Evolutionary conservation across 2,113 vertebrate genomes (phyloP).

Genomic region (Paedocypris sp.): DNA sequence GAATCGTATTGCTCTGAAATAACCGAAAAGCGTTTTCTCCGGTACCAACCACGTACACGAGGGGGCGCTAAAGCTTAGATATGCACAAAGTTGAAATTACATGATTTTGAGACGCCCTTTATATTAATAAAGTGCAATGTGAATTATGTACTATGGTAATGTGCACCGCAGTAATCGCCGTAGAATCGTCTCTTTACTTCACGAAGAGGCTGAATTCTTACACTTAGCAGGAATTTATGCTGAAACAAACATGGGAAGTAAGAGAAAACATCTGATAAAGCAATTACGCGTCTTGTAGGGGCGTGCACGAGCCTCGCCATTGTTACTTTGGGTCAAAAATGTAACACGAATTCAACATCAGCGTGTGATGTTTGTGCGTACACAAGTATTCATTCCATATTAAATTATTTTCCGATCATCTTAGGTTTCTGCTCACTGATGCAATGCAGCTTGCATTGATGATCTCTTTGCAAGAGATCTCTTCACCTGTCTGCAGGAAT

Average conservation of each 20-base stretch:
- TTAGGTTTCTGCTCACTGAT: too few relatives aligned
- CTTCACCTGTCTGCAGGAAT: background rate
- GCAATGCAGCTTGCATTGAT: too few relatives aligned
- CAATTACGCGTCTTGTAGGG: background rate
- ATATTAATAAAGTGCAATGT: too few relatives aligned
- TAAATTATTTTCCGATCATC: too few relatives aligned
- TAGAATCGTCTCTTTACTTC: background rate
- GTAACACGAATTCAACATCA: background rate
- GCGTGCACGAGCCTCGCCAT: conserved; percentile 8
- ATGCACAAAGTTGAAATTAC: too few relatives aligned
- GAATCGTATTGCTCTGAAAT: background rate
- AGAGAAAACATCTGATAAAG: conserved; percentile 21
- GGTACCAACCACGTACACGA: background rate
- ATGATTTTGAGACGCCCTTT: too few relatives aligned
- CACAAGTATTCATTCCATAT: too few relatives aligned
- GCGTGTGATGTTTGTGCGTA: too few relatives aligned
- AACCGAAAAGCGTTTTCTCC: background rate
- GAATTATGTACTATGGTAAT: background rate
- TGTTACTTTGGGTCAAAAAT: background rate
- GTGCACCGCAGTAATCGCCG: background rate
- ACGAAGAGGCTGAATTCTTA: background rate
- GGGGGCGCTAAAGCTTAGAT: conserved; percentile 16
- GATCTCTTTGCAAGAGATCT: too few relatives aligned
- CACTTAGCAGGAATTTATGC: too few relatives aligned
- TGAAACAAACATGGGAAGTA: background rate